Evolutionary conservation across 64 coral and sea anemone genomes (phyloP).

Genomic region (Porites australiensis): DNA sequence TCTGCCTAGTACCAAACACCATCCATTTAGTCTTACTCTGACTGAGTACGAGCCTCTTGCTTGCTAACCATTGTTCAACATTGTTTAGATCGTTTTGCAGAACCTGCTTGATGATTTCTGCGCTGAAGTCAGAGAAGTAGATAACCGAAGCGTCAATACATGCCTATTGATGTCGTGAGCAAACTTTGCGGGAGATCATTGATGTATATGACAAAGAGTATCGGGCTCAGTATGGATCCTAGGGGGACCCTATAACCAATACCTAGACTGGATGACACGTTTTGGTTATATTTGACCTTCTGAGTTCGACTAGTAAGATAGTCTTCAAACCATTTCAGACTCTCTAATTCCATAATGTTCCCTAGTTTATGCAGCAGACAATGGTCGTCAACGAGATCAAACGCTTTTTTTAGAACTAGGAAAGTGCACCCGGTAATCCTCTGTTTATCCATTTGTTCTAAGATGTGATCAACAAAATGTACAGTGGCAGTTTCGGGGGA

Average conservation of each 20-base stretch:
- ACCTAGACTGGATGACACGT: neutral
- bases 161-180: conserved; percentile 3
- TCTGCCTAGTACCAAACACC: conserved; percentile 66
- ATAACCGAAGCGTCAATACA: conserved; percentile 66
- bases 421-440: neutral
- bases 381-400: neutral
- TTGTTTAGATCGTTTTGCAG: conserved; percentile 52
- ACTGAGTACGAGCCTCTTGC: conserved; percentile 49
- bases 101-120: neutral
- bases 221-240: conserved; percentile 37
- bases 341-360: conserved; percentile 53
- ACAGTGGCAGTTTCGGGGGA: too few relatives aligned
- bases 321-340: conserved; percentile 15
- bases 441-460: conserved; percentile 46
- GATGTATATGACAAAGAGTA: conserved; percentile 43
- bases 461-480: conserved; percentile 9
- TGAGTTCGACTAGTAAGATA: conserved; percentile 7
- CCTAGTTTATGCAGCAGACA: conserved; percentile 44
- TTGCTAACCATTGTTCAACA: conserved; percentile 17
- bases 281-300: conserved; percentile 25
- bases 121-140: neutral
- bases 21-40: conserved; percentile 63
- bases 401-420: neutral
- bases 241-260: conserved; percentile 17
- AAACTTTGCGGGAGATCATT: conserved; percentile 44